These are phyloP conservation scores for Scomber scombrus DNA, from an alignment of 2,113 vertebrate genomes.

Conservation along the genomic window DNA sequence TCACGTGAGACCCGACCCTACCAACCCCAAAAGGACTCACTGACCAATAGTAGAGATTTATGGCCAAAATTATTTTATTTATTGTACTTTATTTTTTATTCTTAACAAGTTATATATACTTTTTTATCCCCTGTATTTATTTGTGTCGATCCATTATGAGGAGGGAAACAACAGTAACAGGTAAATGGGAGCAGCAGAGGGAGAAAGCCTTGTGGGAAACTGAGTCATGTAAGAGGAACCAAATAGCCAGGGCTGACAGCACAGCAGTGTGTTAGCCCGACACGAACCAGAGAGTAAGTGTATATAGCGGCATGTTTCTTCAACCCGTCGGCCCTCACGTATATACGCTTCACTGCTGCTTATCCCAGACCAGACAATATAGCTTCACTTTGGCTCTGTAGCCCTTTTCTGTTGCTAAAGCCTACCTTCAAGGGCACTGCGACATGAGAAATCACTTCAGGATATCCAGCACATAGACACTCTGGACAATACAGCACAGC, in stretches of 20 bases:
- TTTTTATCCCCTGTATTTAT: slow-evolving; percentile 78
- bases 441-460: slow-evolving; percentile 56
- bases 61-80: slow-evolving; percentile 83
- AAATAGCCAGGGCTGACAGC: slow-evolving; percentile 59
- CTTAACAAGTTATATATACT: slow-evolving; percentile 75
- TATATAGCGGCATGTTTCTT: slow-evolving; percentile 82
- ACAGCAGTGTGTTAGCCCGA: slow-evolving; percentile 24
- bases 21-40: slow-evolving; percentile 53
- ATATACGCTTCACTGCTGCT: slow-evolving; percentile 58
- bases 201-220: slow-evolving; percentile 32
- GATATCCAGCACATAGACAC: slow-evolving; percentile 60
- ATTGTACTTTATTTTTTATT: slow-evolving; percentile 77
- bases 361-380: slow-evolving; percentile 43
- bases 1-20: slow-evolving; percentile 46
- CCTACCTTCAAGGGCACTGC: slow-evolving; percentile 15
- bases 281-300: slow-evolving; percentile 60
- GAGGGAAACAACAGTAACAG: slow-evolving; percentile 47
- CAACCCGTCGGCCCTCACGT: slow-evolving; percentile 61
- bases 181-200: slow-evolving; percentile 21
- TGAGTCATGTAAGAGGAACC: slow-evolving; percentile 52
- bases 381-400: slow-evolving; percentile 40
- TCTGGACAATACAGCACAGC: slow-evolving; percentile 60
- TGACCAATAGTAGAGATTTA: slow-evolving; percentile 73
- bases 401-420: slow-evolving; percentile 38
- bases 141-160: slow-evolving; percentile 65